phyloP scores from a whole-genome alignment of 2,888 invertebrate genomes.

The Drosophila sordidula region DNA sequence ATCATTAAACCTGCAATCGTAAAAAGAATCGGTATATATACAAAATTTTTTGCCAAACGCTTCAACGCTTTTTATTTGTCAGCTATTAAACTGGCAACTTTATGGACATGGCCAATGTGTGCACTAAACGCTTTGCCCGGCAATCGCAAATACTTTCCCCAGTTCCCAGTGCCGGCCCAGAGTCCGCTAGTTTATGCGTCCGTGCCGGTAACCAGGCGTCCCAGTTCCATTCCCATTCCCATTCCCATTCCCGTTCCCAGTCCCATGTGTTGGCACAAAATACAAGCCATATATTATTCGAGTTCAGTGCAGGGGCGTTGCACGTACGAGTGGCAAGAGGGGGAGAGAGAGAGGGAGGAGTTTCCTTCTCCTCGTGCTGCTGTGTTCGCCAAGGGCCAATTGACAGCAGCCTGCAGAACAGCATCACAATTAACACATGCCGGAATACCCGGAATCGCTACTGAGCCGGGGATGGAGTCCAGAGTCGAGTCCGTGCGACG shows the following conservation, averaged over 20 bases:
- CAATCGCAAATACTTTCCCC: conserved; percentile 53
- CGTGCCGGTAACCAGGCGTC: conserved; percentile 30
- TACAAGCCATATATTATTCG: conserved; percentile 63
- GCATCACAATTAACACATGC: conserved; percentile 72
- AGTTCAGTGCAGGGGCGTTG: conserved; percentile 38
- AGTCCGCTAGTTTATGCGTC: conserved; percentile 55
- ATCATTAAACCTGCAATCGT: conserved; percentile 21
- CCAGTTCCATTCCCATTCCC: conserved; percentile 6
- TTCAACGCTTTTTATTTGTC: conserved; percentile 47
- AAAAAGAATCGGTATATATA: conserved; percentile 4
- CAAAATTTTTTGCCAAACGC: conserved; percentile 32
- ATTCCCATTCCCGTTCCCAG: conserved; percentile 3
- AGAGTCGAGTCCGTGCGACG: conserved; percentile 34
- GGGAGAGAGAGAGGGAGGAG: not conserved
- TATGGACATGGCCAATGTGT: conserved; percentile 62
- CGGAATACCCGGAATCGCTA: conserved; percentile 39
- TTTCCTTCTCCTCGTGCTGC: conserved; percentile 6
- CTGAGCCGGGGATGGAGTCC: conserved; percentile 27
- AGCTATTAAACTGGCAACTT: conserved; percentile 60
- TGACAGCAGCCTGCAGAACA: conserved; percentile 63
- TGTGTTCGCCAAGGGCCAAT: conserved; percentile 46
- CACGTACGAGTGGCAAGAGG: conserved; percentile 21
- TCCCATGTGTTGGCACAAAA: conserved; percentile 60
- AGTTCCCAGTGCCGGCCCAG: conserved; percentile 37
- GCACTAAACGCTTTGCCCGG: conserved; percentile 63